phyloP scores from a whole-genome alignment of 2,113 vertebrate species.

The Peromyscus maniculatus region DNA sequence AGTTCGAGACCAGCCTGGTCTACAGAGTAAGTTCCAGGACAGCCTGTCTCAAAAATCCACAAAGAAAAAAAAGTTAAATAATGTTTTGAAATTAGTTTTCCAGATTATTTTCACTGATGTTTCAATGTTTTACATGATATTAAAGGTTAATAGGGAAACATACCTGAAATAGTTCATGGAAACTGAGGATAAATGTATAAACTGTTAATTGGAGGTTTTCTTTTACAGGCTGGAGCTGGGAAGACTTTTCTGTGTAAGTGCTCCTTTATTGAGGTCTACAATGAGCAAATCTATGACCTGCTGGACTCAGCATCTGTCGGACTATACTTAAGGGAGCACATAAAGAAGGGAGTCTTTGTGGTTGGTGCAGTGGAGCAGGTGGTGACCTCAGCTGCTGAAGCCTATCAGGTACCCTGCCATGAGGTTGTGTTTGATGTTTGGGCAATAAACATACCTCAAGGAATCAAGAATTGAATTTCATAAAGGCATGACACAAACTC shows the following conservation, averaged over 20 bases:
- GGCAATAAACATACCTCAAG: not conserved
- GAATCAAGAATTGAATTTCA: not conserved
- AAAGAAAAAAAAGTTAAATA: not conserved
- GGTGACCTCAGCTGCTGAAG: conserved; percentile 95
- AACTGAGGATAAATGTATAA: accelerated
- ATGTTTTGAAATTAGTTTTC: not conserved
- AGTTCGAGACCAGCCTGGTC: too few species aligned
- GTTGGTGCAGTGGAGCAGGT: conserved; percentile 96
- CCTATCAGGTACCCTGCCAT: conserved; percentile 92
- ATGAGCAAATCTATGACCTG: conserved; percentile 97
- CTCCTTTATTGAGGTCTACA: conserved; percentile 99
- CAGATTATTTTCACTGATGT: not conserved
- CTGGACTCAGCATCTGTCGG: conserved; percentile 95
- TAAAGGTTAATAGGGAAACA: not conserved
- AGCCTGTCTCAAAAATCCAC: too few species aligned
- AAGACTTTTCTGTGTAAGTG: conserved; percentile 99
- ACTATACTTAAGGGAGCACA: conserved; percentile 96
- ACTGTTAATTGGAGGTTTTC: conserved; percentile 47
- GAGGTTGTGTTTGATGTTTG: not conserved
- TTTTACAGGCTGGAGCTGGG: conserved; percentile 89
- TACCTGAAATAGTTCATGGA: not conserved
- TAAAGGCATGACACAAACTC: not conserved
- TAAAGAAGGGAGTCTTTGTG: conserved; percentile 97
- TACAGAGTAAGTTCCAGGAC: too few species aligned
- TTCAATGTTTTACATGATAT: not conserved